phyloP scores from a whole-genome alignment of 2,888 invertebrate species.

The Abrostola triplasia region DNA sequence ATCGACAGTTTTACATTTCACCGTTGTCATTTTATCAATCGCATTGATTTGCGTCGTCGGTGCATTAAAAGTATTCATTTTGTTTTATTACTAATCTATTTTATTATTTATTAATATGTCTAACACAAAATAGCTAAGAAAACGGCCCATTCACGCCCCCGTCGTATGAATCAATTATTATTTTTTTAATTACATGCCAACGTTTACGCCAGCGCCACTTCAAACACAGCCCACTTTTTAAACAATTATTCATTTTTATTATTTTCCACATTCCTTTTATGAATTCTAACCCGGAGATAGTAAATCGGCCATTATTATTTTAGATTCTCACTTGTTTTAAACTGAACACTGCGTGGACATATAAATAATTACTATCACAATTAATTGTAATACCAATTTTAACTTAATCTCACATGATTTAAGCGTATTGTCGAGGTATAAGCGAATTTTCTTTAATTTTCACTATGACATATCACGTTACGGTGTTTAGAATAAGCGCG shows the following conservation, averaged over 20 bases:
- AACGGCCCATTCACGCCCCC: conserved; percentile 50
- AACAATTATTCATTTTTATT: conserved; percentile 78
- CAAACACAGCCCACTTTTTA: conserved; percentile 76
- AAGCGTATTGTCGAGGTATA: conserved; percentile 59
- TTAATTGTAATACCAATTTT: conserved; percentile 28
- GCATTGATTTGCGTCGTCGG: conserved; percentile 85
- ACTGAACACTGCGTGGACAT: conserved; percentile 55
- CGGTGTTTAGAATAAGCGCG: conserved; percentile 58
- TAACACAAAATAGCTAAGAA: conserved; percentile 60
- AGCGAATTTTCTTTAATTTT: conserved; percentile 54
- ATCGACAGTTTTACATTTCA: conserved; percentile 91
- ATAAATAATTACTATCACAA: conserved; percentile 60
- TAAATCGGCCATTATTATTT: conserved; percentile 75
- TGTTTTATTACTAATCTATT: conserved; percentile 59
- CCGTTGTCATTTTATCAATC: conserved; percentile 85
- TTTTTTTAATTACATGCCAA: conserved; percentile 72
- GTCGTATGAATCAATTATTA: conserved; percentile 46
- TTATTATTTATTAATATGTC: conserved; percentile 38
- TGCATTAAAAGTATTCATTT: conserved; percentile 85
- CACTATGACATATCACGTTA: conserved; percentile 62
- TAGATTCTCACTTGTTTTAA: conserved; percentile 53
- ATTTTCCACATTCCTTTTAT: conserved; percentile 68
- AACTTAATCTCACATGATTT: conserved; percentile 51
- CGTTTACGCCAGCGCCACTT: conserved; percentile 86
- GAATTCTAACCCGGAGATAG: conserved; percentile 74